These are phyloP conservation scores for Sarcoramphus papa DNA, from an alignment of 2,797 vertebrate species.

Conservation along the genomic window DNA sequence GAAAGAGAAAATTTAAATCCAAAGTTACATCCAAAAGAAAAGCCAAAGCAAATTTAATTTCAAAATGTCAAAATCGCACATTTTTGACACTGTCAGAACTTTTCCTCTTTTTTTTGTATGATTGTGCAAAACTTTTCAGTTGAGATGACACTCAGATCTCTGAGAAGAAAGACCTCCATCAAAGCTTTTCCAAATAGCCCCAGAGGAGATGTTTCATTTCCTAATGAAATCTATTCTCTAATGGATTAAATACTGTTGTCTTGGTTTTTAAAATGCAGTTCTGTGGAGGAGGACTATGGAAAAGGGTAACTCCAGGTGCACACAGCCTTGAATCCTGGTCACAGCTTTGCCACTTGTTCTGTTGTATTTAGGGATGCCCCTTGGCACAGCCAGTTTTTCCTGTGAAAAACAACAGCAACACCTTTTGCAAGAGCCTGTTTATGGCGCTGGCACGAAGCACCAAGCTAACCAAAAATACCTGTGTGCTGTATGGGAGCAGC, in stretches of 20 bases:
- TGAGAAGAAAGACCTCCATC: background rate
- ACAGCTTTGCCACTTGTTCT: background rate
- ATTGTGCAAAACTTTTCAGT: background rate
- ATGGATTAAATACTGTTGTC: background rate
- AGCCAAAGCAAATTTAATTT: background rate
- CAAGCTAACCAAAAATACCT: background rate
- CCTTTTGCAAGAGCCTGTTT: background rate
- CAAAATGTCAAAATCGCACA: background rate
- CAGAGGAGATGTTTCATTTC: background rate
- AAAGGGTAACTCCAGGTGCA: background rate
- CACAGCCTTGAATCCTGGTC: background rate
- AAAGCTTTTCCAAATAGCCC: background rate
- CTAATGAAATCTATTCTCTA: background rate
- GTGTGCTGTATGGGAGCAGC: background rate
- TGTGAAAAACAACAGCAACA: background rate
- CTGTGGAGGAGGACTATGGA: background rate
- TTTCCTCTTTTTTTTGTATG: background rate
- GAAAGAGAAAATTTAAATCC: background rate
- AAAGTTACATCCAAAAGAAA: background rate
- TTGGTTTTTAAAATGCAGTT: background rate
- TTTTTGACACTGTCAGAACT: background rate
- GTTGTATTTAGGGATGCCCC: background rate
- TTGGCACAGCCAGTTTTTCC: background rate
- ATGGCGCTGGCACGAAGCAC: background rate
- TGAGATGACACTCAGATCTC: background rate